Base-by-base conservation (phyloP, 2,888 invertebrate species). In the Sminthurides aquaticus region DNA sequence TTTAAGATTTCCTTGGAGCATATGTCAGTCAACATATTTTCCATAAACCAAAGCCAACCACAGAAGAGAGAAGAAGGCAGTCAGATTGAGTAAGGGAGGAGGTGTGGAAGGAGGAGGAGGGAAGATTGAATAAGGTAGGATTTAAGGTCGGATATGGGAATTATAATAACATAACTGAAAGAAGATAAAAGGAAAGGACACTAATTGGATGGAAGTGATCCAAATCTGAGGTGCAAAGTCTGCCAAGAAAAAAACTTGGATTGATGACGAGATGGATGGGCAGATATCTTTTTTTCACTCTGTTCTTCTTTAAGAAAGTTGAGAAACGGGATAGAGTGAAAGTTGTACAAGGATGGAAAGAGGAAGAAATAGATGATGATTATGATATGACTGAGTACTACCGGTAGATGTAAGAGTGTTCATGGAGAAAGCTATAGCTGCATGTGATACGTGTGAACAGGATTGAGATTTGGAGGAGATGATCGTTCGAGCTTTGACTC, bases 131-230 rank as follows among this genome's bases (percentile, higher is more conserved):
- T 49, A 48, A 60, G 49, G 27, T 2, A 52, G 71, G 71, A 70
- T 71, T 73, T 73, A 71, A 67, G 64, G 65, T 62, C 65, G 71
- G 71, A 71, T 70, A 70, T 69, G 67, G 71, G 73, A 73, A 71
- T 73, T 73, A 73, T 73, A 73, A 73, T 73, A 71, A 73, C 71
- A 71, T 71, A 69, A 71, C 73, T 68, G 69, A 60, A 64, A 64
- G 43, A 52, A 73, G 71, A 73, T 73, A 73, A 73, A 73, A 70
- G 69, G 65, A 57, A 57, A 55, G 66, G 65, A 65, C 57, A 67
- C 66, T 68, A 69, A 71, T 69, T 69, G 70, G 68, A 71, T 71
- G 71, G 73, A 73, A 71, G 67, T 64, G 49, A 62, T 71, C 71
- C 73, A 71, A 71, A 69, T 70, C 69, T 67, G 62, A 70, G 71